Evolutionary conservation across 2,113 vertebrate genomes (phyloP), one percentile per base, ranked within the genome.

Genomic region (Ochotona curzoniae): DNA sequence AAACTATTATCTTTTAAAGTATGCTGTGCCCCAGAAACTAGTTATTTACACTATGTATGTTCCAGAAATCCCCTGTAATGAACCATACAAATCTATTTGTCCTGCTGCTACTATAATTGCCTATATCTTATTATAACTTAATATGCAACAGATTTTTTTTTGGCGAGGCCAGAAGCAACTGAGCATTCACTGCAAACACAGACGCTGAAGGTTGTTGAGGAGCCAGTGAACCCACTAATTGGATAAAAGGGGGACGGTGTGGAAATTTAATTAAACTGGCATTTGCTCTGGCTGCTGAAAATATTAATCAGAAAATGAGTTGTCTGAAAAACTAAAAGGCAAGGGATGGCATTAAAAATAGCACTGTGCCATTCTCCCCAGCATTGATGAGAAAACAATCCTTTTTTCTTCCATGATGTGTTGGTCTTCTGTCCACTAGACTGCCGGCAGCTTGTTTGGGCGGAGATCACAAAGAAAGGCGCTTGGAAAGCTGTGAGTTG

Each of bases 101-200:
- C 95, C 96, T 96, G 94, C 94, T 97, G 94, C 95, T 97, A 95
- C 94, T 96, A 96, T 96, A 96, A 97, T 96, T 96, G 96, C 93
- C 94, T 95, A 94, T 97, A 97, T 96, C 96, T 97, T 97, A 96
- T 96, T 97, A 97, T 97, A 96, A 96, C 95, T 96, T 97, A 97
- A 96, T 96, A 96, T 93, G 93, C 96, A 97, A 97, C 97, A 97
- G 96, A 96, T 95, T 96, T 95, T 96, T 95, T 96, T 97, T 94
- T 94, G 91, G 94, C 7, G 3, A 93, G 93, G 94, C 93, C 86
- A 96, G 84, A 93, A 96, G 95, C 96, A 96, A 95, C 96, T 96
- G 96, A 95, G 93, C 95, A 97, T 95, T 96, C 94, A 95, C 75
- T n/a, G 89, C 91, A 96, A 94, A 94, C 0, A 28, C 95, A 96